These are phyloP conservation scores for Oxystoma pomonae DNA, from an alignment of 2,888 invertebrate species.

Conservation along the genomic window DNA sequence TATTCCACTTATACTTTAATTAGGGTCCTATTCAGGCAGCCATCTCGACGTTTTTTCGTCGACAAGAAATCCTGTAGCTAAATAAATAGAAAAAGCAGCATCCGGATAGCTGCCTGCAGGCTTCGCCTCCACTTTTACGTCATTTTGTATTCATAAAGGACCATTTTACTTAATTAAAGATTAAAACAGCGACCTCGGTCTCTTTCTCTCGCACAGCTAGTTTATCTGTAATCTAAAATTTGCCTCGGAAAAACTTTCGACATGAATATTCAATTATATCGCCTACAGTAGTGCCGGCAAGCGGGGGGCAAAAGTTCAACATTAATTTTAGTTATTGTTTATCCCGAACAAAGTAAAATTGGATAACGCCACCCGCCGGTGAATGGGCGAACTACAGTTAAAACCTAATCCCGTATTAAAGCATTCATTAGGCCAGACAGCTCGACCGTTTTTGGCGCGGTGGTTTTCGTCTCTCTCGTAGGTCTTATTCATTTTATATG, in stretches of 20 bases:
- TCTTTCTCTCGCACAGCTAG: slow-evolving; percentile 7
- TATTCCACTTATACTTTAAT: background rate
- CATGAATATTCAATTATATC: slow-evolving; percentile 26
- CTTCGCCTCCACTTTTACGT: background rate
- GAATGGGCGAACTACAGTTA: slow-evolving; percentile 21
- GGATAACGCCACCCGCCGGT: slow-evolving; percentile 19
- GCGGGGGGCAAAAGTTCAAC: slow-evolving; percentile 20
- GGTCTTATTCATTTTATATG: background rate
- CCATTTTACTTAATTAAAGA: slow-evolving; percentile 15
- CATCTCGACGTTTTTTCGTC: background rate
- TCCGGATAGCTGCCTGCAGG: background rate
- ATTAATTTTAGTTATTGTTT: slow-evolving; percentile 26
- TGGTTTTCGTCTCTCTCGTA: background rate
- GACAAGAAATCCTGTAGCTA: background rate
- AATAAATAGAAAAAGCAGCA: background rate
- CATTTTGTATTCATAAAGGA: slow-evolving; percentile 6
- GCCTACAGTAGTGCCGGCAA: slow-evolving; percentile 5
- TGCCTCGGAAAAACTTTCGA: slow-evolving; percentile 18
- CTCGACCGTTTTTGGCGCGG: slow-evolving; percentile 15
- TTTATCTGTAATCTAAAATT: slow-evolving; percentile 20
- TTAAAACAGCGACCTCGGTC: slow-evolving; percentile 9
- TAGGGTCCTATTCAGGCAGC: background rate
- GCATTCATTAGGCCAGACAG: slow-evolving; percentile 21
- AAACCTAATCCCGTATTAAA: slow-evolving; percentile 22
- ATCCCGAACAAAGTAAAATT: slow-evolving; percentile 24